Evolutionary conservation across 1,140 invertebrate species (phyloP), one percentile per base, ranked within the genome.

Genomic region (Bombus breviceps): DNA sequence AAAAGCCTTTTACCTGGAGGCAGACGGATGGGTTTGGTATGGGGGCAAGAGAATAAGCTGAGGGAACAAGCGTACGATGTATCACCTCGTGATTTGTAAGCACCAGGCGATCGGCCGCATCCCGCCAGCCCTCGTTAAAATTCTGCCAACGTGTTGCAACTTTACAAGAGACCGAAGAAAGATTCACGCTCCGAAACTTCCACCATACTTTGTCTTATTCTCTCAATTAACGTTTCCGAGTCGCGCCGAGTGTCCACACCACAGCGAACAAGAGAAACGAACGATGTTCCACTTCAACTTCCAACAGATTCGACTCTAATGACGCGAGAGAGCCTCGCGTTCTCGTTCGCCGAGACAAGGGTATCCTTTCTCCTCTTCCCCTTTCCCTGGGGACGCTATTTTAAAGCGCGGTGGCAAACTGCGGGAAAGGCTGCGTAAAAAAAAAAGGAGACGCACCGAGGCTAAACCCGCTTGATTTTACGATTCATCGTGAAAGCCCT

Each of bases 81-180:
- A 89, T 89, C 87, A 82, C 72, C 15, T 43, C 57, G 78, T 82
- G 88, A 89, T 89, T 89, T 86, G 87, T 88, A 89, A 77, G 87
- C 87, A 37, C 43, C n/a, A 5, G 28, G 68, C 66, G 88, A 85
- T 85, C 78, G 86, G 34, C 72, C 78, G 57, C 57, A 34, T 78
- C 32, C 18, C 43, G 3, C 78, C 22, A 64, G 66, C 5, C 28
- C 88, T 89, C 68, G 69, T 89, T 89, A 68, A 89, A 83, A 89
- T 89, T 89, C 88, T 75, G 37, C 41, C 32, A 39, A 43, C 72
- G 69, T 34, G 32, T 25, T 34, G 53, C 75, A 85, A 89, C 88
- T 88, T 88, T 85, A 64, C 81, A 86, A 15, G 83, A 37, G 47
- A 39, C 34, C 73, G 10, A 69, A 68, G 39, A 69, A 68, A 83